These are phyloP conservation scores for Drosophila melanica DNA, from an alignment of 1,140 invertebrate genomes.

Conservation along the genomic window DNA sequence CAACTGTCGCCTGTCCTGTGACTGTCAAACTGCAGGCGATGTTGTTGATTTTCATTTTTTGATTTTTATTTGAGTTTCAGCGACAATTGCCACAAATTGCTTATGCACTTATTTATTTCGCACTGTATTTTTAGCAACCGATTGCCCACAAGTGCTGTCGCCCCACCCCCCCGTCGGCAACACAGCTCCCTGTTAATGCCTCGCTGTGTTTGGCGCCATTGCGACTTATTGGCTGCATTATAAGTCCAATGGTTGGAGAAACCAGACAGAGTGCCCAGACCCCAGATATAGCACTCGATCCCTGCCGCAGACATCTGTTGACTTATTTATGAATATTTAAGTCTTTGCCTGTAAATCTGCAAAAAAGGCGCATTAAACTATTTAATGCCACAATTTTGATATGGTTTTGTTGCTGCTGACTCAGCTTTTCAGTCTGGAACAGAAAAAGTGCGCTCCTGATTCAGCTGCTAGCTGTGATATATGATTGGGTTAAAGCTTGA, in stretches of 20 bases:
- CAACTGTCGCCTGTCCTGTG: constrained; percentile 42
- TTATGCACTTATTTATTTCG: constrained; percentile 51
- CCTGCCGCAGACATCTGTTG: constrained; percentile 45
- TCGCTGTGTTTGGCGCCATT: constrained; percentile 22
- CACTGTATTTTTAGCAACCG: constrained; percentile 70
- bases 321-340: constrained; percentile 73
- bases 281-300: neutral
- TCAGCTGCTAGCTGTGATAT: no score
- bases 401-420: constrained; percentile 14
- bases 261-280: constrained; percentile 12
- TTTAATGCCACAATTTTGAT: constrained; percentile 9
- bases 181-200: neutral
- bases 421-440: neutral
- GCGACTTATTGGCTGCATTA: constrained; percentile 50
- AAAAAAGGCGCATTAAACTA: constrained; percentile 19
- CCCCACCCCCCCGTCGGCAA: neutral
- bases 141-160: constrained; percentile 67
- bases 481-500: no score
- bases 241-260: constrained; percentile 27
- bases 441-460: no score
- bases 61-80: constrained; percentile 23
- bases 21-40: constrained; percentile 58
- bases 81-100: constrained; percentile 78
- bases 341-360: constrained; percentile 16
- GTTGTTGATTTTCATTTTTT: neutral